Evolutionary conservation across 2,113 vertebrate genomes (phyloP), one percentile per base, ranked within the genome.

Genomic region (Leuciscus idus): DNA sequence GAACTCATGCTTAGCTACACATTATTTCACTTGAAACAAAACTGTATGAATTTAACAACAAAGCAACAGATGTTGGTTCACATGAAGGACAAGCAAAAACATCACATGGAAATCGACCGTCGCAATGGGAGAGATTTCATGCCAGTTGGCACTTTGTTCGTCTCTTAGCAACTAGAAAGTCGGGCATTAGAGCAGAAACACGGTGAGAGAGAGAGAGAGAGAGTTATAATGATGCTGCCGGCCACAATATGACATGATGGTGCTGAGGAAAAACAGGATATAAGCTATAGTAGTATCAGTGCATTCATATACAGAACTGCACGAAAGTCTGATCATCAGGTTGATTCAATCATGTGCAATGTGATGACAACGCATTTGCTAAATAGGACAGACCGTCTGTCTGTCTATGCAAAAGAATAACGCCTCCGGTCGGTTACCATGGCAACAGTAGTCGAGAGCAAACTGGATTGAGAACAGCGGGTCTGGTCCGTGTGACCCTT

Each of bases 111-210:
- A 76, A 76, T 21, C 8, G 59, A 46, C n/a, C 36, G 4, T 5
- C 4, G 50, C 50, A 46, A 23, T 68, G 48, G 62, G 30, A 66
- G 30, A 66, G 17, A 78, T 85, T 55, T 62, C 28, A 52, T 85
- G 84, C 55, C 55, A 23, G 55, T 57, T 3, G 19, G 55, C 70
- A 75, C 72, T 55, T 55, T 26, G 15, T 75, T 23, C 6, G 81
- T 87, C 61, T 83, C 86, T 81, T 84, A 87, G 86, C 86, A 87
- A 84, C 86, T 30, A 78, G 73, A 62, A 84, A 87, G 33, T 78
- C 26, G 46, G 52, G 26, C 59, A 72, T 46, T 83, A 64, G 50
- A 79, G 23, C 46, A 50, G 33, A 19, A 26, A 8, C 30, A 33
- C n/a, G 7, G 70, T 1, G 17, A 4, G 23, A 30, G 33, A 66